Evolutionary conservation across 2,113 vertebrate species (phyloP).

Genomic region (Pao palembangensis): DNA sequence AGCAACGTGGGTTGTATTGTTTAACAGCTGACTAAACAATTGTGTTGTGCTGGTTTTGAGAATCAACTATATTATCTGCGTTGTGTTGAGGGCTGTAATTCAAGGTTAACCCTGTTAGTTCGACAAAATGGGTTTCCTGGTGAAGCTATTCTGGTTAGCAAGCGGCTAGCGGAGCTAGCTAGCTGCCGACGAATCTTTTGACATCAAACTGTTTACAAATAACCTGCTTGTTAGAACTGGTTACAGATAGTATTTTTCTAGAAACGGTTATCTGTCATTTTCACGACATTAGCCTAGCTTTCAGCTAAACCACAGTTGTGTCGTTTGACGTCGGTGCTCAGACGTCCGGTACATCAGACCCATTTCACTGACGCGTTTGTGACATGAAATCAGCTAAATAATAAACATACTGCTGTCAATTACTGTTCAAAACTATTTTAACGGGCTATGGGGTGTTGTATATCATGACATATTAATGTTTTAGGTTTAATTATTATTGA

Average conservation of each 20-base stretch:
- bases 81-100: constrained; percentile 5
- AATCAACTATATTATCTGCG: fast-evolving
- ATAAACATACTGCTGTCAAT: no score
- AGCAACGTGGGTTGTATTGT: neutral
- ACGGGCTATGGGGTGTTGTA: no score
- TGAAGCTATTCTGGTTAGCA: constrained; percentile 29
- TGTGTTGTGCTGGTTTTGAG: neutral
- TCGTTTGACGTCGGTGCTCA: no score
- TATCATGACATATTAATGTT: no score
- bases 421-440: no score
- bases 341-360: no score
- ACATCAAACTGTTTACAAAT: neutral
- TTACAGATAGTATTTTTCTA: no score
- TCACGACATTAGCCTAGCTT: neutral
- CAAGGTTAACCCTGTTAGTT: constrained; percentile 25
- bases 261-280: no score
- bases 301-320: no score
- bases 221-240: neutral
- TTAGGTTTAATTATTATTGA: no score
- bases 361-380: no score
- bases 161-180: constrained; percentile 28
- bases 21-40: neutral
- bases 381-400: no score
- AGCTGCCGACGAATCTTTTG: neutral
- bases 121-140: constrained; percentile 12